Percentiles rank a stretch among this genome's conserved stretches.
These are phyloP conservation scores for Cuculus canorus DNA, from an alignment of 2,797 vertebrate species.

Conservation along the genomic window DNA sequence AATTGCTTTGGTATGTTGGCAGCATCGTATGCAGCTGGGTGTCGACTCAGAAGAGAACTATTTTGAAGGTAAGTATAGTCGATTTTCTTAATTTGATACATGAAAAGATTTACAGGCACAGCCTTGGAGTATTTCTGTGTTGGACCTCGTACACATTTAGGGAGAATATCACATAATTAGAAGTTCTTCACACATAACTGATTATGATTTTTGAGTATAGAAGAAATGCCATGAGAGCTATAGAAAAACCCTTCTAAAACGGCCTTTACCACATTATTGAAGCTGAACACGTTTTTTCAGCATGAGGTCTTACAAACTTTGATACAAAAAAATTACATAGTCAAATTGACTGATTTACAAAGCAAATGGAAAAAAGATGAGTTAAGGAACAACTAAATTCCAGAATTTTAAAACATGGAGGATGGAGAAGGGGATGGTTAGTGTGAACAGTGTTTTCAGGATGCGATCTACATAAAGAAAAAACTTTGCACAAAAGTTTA, in stretches of 20 bases:
- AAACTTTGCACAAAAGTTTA: neutral
- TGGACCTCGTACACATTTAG: neutral
- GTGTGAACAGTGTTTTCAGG: neutral
- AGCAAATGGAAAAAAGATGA: neutral
- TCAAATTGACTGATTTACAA: neutral
- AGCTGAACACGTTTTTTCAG: neutral
- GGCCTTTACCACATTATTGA: neutral
- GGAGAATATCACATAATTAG: neutral
- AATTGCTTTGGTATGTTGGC: too few species aligned
- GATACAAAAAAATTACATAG: neutral
- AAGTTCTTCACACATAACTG: neutral
- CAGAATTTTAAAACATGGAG: neutral
- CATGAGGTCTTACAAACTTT: neutral
- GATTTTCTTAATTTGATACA: too few species aligned
- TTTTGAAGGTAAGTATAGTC: too few species aligned
- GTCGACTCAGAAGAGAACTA: too few species aligned
- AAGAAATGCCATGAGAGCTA: neutral
- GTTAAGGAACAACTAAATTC: neutral
- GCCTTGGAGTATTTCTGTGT: too few species aligned
- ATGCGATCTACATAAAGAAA: neutral
- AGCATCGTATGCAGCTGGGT: too few species aligned
- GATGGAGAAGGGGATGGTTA: neutral
- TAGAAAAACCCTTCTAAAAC: neutral
- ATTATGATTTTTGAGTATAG: neutral
- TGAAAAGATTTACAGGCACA: too few species aligned